These are phyloP conservation scores for Stegastes partitus DNA, from an alignment of 2,113 vertebrate species.

Conservation along the genomic window DNA sequence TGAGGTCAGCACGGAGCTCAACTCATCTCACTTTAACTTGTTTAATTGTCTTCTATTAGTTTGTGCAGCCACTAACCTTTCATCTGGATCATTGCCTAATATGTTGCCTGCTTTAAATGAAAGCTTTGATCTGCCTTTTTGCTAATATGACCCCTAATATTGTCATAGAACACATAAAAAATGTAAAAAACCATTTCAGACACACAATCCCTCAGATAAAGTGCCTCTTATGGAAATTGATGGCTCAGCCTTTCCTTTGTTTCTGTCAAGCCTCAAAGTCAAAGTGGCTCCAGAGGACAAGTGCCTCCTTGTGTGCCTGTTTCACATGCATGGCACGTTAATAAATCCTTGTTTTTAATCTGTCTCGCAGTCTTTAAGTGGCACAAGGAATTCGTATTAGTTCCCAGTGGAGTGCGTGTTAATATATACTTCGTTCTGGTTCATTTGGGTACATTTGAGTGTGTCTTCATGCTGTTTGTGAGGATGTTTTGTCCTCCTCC, in stretches of 20 bases:
- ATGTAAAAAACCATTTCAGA: background rate
- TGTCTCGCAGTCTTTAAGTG: background rate
- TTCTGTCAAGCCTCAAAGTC: slow-evolving; percentile 14
- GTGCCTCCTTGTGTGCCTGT: slow-evolving; percentile 7
- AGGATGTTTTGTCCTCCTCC: slow-evolving; percentile 26
- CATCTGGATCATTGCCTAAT: no score
- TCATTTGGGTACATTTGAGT: background rate
- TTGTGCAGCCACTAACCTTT: background rate
- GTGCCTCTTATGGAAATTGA: slow-evolving; percentile 3
- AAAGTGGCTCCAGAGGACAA: slow-evolving; percentile 27
- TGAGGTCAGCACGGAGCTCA: slow-evolving; percentile 13
- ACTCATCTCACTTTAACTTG: background rate
- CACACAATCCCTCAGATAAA: background rate
- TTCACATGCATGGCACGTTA: background rate
- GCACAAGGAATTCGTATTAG: background rate
- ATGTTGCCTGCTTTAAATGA: background rate
- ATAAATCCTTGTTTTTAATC: background rate
- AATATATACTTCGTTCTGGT: background rate
- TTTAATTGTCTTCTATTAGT: background rate
- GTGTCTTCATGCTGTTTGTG: slow-evolving; percentile 2
- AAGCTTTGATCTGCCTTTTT: background rate
- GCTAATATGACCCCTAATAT: background rate
- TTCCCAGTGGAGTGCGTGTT: background rate
- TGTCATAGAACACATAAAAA: background rate
- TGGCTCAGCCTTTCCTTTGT: background rate